A percentile compares a stretch with the other conserved stretches of the same genome.
Conservation (phyloP, 2,888 invertebrate species). For the Lochmaea capreae region DNA sequence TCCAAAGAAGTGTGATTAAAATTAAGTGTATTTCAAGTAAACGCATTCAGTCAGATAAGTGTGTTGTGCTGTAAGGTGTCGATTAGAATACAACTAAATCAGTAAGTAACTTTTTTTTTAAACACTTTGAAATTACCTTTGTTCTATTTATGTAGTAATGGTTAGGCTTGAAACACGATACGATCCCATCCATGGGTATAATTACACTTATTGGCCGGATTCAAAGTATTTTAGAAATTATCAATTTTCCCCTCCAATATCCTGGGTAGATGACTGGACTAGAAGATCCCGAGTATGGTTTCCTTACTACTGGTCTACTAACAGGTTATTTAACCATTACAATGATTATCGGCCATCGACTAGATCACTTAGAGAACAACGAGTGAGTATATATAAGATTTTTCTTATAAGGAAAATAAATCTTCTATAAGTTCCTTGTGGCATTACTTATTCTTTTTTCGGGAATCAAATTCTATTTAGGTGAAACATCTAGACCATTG, state of each 20-base stretch:
- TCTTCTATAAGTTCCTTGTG: too few relatives aligned
- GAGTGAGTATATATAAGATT: conserved; percentile 51
- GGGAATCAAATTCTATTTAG: too few relatives aligned
- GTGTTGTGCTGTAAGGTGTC: too few relatives aligned
- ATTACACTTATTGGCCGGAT: conserved; percentile 54
- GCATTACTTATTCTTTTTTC: too few relatives aligned
- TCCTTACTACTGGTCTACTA: conserved; percentile 55
- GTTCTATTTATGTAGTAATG: conserved; percentile 22
- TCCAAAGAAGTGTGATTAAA: conserved; percentile 23
- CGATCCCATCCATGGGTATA: conserved; percentile 53
- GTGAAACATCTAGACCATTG: too few relatives aligned
- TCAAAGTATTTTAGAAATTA: conserved; percentile 55
- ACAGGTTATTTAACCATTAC: conserved; percentile 53
- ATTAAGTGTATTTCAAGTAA: neutral
- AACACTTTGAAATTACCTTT: neutral
- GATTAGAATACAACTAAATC: neutral
- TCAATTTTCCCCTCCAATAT: conserved; percentile 52
- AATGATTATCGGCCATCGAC: conserved; percentile 54
- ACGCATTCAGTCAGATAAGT: too few relatives aligned
- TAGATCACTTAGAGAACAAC: conserved; percentile 54
- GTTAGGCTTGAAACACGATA: conserved; percentile 49
- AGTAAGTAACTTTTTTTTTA: neutral
- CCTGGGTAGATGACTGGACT: conserved; percentile 51
- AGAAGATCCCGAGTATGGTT: conserved; percentile 53
- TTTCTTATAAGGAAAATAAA: neutral